Base-by-base conservation (phyloP, 2,113 vertebrate genomes). In the Brachypodius melanocephalos region DNA sequence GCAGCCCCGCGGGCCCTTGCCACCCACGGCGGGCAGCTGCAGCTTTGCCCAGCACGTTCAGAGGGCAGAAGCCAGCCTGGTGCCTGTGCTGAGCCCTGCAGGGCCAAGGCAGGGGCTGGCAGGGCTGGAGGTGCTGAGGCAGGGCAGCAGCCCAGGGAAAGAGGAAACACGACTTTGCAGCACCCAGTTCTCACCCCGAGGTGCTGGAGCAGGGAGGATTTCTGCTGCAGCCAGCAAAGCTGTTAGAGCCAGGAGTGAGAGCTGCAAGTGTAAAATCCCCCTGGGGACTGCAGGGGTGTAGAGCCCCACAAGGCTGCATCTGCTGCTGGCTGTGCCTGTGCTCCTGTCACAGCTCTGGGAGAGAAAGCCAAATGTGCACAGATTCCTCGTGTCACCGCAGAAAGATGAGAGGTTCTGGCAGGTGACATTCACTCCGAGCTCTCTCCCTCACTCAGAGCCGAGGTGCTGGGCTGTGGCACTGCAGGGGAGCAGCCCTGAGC, bases 401-500 rank as follows among this genome's bases (percentile, higher is more conserved):
- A 68, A 36, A 40, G 62, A 46, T 2, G 25, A 49, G 38, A 43
- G 29, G 4, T 49, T 68, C 21, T 46, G 82, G 38, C 57, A 54
- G 94, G 36, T 40, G 13, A 3, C 21, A 1, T n/a, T 21, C 38
- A 38, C 55, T 6, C 32, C 20, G 59, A 57, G 58, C 65, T 22
- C 32, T 59, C 1, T 1, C 6, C 34, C 68, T 51, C 20, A 0
- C 32, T 49, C 49, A 58, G 4, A 24, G 34, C 6, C 34, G 13
- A 20, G 11, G 4, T 18, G 29, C 34, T 9, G 0, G 2, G 29
- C 16, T 5, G 4, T 12, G n/a, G 57, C 66, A 7, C 2, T 40
- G 40, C 38, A 26, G 22, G 1, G 42, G 11, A 10, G 65, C 26
- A 91, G 34, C 21, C 59, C 54, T 1, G 12, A 36, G n/a, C 6